These are phyloP conservation scores for Dinocampus coccinellae DNA, from an alignment of 2,888 invertebrate species.

Conservation along the genomic window DNA sequence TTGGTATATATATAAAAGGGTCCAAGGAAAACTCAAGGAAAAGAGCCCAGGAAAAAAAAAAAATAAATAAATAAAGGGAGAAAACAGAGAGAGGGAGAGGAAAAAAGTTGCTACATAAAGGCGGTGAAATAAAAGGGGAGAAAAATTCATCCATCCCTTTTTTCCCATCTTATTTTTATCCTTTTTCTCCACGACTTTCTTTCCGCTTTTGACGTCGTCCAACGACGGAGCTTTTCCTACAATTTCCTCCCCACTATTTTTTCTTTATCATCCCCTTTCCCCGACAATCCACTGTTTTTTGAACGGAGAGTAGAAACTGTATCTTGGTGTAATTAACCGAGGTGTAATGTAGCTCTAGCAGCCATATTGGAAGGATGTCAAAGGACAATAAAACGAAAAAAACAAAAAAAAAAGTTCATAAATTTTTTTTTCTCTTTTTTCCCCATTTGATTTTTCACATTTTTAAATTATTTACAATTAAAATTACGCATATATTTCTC, in stretches of 20 bases:
- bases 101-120: slow-evolving; percentile 23
- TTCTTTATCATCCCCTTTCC: slow-evolving; percentile 37
- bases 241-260: slow-evolving; percentile 19
- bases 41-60: slow-evolving; percentile 13
- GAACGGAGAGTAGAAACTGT: slow-evolving; percentile 71
- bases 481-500: too few species aligned
- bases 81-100: slow-evolving; percentile 24
- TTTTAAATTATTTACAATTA: too few species aligned
- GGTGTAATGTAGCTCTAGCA: slow-evolving; percentile 58
- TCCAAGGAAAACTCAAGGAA: too few species aligned
- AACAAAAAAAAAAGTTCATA: slow-evolving; percentile 47
- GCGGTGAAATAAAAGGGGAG: slow-evolving; percentile 30
- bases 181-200: neutral
- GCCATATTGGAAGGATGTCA: slow-evolving; percentile 59
- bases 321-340: slow-evolving; percentile 71
- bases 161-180: neutral
- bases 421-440: too few species aligned
- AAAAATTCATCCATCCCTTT: slow-evolving; percentile 17
- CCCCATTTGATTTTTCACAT: too few species aligned
- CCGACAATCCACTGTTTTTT: slow-evolving; percentile 21
- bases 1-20: neutral
- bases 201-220: slow-evolving; percentile 17
- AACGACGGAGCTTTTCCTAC: slow-evolving; percentile 31
- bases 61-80: slow-evolving; percentile 15
- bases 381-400: too few species aligned